Conservation (phyloP, 2,113 vertebrate species). For the Saccopteryx leptura region DNA sequence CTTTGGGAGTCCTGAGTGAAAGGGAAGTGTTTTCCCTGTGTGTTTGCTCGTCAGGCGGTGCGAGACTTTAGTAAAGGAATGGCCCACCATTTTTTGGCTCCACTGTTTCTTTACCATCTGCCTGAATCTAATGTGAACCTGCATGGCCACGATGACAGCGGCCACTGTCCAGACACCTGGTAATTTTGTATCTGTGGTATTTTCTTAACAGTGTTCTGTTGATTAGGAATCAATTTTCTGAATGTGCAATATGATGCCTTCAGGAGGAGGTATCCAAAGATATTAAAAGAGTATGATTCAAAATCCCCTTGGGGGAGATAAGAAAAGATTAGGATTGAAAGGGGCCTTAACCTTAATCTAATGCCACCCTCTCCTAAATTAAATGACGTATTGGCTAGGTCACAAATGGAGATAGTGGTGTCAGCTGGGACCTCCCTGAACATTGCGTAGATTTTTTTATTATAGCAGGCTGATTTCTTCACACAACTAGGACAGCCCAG, state of each 20-base stretch:
- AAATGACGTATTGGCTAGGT: not conserved
- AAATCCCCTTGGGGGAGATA: not conserved
- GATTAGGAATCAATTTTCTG: slow-evolving; percentile 7
- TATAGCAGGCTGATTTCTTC: not conserved
- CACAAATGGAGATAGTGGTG: not conserved
- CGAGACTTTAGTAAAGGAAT: too few species aligned
- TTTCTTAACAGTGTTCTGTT: not conserved
- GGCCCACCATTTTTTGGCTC: too few species aligned
- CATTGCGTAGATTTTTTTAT: not conserved
- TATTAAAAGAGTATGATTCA: not conserved
- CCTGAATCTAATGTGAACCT: too few species aligned
- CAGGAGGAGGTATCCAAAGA: not conserved
- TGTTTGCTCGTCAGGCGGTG: too few species aligned
- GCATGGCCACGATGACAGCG: too few species aligned
- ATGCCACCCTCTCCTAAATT: not conserved
- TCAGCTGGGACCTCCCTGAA: not conserved
- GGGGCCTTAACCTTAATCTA: not conserved
- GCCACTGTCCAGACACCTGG: not conserved
- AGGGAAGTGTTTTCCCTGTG: too few species aligned
- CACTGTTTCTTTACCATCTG: too few species aligned
- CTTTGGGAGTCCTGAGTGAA: too few species aligned
- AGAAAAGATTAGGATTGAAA: not conserved
- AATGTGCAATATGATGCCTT: not conserved
- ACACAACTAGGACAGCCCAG: not conserved
- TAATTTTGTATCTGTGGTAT: not conserved